These are phyloP conservation scores for Rhaphigaster nebulosa DNA, from an alignment of 2,888 invertebrate species.

Conservation along the genomic window DNA sequence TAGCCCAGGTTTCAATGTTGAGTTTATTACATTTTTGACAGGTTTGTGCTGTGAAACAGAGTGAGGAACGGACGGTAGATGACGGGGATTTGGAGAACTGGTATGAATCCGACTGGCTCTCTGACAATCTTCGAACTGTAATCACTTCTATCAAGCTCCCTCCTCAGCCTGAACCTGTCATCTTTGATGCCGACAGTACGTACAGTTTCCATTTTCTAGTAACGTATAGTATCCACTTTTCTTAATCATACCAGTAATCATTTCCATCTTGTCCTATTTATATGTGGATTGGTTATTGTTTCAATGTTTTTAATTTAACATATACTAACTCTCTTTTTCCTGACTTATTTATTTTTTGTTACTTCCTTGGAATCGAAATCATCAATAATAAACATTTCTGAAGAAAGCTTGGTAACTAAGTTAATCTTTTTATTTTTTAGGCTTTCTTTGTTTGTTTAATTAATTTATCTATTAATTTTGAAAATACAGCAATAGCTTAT, in stretches of 20 bases:
- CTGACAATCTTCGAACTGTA: slow-evolving; percentile 81
- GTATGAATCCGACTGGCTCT: slow-evolving; percentile 81
- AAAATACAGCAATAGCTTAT: too few species aligned
- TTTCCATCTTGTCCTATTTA: background rate
- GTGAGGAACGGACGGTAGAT: slow-evolving; percentile 68
- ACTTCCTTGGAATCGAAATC: background rate
- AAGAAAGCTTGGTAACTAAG: background rate
- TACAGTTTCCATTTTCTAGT: slow-evolving; percentile 62
- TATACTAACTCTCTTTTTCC: background rate
- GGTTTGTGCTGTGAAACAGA: slow-evolving; percentile 70
- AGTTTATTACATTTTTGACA: slow-evolving; percentile 66
- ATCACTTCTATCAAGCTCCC: slow-evolving; percentile 74
- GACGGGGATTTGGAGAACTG: slow-evolving; percentile 77
- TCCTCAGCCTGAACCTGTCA: slow-evolving; percentile 73
- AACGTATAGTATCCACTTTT: background rate
- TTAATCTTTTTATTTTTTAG: background rate
- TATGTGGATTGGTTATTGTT: background rate
- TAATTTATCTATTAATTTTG: too few species aligned
- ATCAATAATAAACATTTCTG: background rate
- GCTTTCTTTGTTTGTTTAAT: background rate
- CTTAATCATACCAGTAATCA: background rate
- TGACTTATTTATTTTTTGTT: background rate
- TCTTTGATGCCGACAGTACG: slow-evolving; percentile 77
- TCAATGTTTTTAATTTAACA: slow-evolving; percentile 5
- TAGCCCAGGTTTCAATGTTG: too few species aligned